Evolutionary conservation across 1,140 invertebrate genomes (phyloP), one percentile per base, ranked within the genome.

Genomic region (Anagrus nilaparvatae): DNA sequence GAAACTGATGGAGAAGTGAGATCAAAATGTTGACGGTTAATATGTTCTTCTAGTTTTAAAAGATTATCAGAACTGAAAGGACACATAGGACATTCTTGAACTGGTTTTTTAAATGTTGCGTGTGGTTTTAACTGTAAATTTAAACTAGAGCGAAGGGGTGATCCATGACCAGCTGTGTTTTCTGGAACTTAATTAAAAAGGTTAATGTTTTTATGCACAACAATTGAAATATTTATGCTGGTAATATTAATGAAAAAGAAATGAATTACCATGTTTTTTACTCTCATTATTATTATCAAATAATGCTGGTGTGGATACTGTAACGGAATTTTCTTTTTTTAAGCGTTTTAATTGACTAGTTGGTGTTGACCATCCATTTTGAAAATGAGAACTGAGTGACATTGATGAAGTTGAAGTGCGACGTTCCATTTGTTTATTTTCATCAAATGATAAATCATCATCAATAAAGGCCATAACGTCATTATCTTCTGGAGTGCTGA

Each of bases 1-100:
- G 69, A 67, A 54, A 79, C 73, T 21, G 78, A 79, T 24, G 82
- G 81, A 37, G 84, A 88, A 13, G 82, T 82, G 23, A 87, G 67
- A 67, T 90, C 87, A 66, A 90, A 84, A 63, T 92, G 87, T 52
- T 77, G 74, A 38, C 79, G 70, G 60, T 90, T 90, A 52, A 92
- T 84, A 67, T 92, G 87, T 52, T 86, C 82, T 63, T 88, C 81
- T 33, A 91, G 67, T 50, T 79, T 76, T 30, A 72, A 65, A 0
- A 84, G 79, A 63, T 78, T 84, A 52, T 77, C 74, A 48, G 83
- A 83, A 50, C 70, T 79, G 60, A 81, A 85, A 50, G 78, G 76
- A 70, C 87, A 91, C 61, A 91, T 73, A 16, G 85, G 81, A 66
- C 87, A 91, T 63, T 80, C 56, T 53, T 63, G 62, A 46, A 63